Percentiles rank a stretch among this genome's conserved stretches.
Conservation (phyloP, 2,113 vertebrate genomes). For the Tringa solitaria region DNA sequence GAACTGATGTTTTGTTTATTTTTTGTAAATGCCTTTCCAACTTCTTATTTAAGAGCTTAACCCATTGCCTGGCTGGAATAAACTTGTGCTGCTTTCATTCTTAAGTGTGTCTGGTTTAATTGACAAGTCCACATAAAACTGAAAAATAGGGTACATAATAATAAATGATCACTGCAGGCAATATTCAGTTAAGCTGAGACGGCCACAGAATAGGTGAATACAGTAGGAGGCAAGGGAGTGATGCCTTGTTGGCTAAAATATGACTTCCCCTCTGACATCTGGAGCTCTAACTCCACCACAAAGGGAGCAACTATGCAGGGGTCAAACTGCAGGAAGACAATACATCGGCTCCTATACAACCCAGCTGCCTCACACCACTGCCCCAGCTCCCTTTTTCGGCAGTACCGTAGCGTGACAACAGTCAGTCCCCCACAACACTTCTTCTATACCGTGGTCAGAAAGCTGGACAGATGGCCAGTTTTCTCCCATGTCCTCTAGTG, state of each 20-base stretch:
- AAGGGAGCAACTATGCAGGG: neutral
- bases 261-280: neutral
- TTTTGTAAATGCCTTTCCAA: neutral
- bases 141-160: neutral
- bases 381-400: neutral
- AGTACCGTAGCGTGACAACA: neutral
- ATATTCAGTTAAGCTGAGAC: neutral
- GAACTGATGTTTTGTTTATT: neutral
- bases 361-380: fast-evolving
- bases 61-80: neutral
- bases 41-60: neutral
- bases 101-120: neutral
- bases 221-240: neutral
- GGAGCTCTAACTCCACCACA: neutral
- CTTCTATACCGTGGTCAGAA: neutral
- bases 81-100: neutral
- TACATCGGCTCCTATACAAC: neutral
- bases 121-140: neutral
- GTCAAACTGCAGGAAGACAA: neutral
- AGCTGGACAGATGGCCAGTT: neutral
- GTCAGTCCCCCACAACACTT: neutral
- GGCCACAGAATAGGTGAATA: neutral
- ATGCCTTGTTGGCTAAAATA: neutral
- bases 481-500: neutral
- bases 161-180: neutral